Evolutionary conservation across 2,888 invertebrate species (phyloP).

Genomic region (Lasioglossum lativentre): DNA sequence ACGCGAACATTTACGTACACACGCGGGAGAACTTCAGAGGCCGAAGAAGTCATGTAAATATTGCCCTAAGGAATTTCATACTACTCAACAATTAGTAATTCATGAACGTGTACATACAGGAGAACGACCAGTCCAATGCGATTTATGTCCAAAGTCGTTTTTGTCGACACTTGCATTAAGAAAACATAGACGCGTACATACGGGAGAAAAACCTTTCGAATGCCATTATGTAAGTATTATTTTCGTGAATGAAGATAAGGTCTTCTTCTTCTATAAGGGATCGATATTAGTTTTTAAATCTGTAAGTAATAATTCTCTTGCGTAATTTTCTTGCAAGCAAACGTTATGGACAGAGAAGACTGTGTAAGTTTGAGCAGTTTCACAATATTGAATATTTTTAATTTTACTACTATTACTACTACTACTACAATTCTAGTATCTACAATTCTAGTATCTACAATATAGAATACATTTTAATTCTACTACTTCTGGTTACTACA

Average conservation of each 20-base stretch:
- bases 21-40: slow-evolving; percentile 87
- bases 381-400: slow-evolving; percentile 14
- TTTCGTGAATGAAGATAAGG: neutral
- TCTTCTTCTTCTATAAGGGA: neutral
- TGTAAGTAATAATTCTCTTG: slow-evolving; percentile 24
- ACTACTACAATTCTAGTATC: neutral
- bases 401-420: neutral
- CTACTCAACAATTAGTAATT: slow-evolving; percentile 85
- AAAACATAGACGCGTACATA: slow-evolving; percentile 88
- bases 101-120: slow-evolving; percentile 90
- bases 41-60: slow-evolving; percentile 88
- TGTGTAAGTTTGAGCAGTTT: slow-evolving; percentile 68
- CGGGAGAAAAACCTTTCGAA: slow-evolving; percentile 87
- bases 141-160: slow-evolving; percentile 90
- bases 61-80: slow-evolving; percentile 88
- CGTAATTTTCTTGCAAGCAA: slow-evolving; percentile 78
- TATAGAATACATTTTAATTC: neutral
- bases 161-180: slow-evolving; percentile 91
- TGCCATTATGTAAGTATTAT: slow-evolving; percentile 82
- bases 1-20: slow-evolving; percentile 89
- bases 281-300: neutral
- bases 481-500: neutral
- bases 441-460: neutral
- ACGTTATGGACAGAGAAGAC: slow-evolving; percentile 74
- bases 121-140: slow-evolving; percentile 89